A percentile compares a stretch with the other conserved stretches of the same genome.
Evolutionary conservation across 92 coral and sea anemone genomes (phyloP).

Genomic region (Epizoanthus stellaris): DNA sequence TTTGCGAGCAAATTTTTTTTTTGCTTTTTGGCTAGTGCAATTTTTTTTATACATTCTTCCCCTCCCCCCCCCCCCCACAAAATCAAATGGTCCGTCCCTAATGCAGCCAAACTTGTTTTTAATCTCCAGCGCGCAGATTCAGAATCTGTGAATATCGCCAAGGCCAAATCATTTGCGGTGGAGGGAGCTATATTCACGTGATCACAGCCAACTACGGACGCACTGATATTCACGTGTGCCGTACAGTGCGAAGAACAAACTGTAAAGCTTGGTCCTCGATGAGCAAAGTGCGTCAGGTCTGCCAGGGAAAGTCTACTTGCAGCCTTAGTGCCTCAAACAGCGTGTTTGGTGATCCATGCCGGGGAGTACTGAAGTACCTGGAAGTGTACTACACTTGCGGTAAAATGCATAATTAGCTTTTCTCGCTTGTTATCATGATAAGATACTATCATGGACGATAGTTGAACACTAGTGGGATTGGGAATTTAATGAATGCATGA

Average conservation of each 20-base stretch:
- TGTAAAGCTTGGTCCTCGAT: background rate
- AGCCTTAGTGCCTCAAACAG: constrained; percentile 7
- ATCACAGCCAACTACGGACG: constrained; percentile 17
- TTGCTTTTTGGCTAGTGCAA: too few species aligned
- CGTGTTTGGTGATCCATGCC: constrained; percentile 26
- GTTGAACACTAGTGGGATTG: too few species aligned
- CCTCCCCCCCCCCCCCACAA: too few species aligned
- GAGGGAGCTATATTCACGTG: background rate
- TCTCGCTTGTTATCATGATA: too few species aligned
- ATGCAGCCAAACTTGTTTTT: background rate
- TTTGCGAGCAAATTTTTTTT: too few species aligned
- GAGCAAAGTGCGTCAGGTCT: constrained; percentile 21
- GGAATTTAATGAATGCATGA: too few species aligned
- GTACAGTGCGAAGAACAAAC: background rate
- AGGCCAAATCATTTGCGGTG: background rate
- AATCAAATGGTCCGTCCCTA: too few species aligned
- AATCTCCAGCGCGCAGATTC: constrained; percentile 3
- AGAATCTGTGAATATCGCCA: background rate
- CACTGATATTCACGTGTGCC: background rate
- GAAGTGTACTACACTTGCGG: constrained; percentile 17
- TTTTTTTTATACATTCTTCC: too few species aligned
- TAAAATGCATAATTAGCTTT: background rate
- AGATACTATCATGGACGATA: too few species aligned
- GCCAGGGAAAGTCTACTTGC: constrained; percentile 13
- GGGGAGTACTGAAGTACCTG: background rate